Percentiles rank a stretch among this genome's conserved stretches.
phyloP scores from a whole-genome alignment of 2,797 vertebrate species.

The Hypotaenidia okinawae region DNA sequence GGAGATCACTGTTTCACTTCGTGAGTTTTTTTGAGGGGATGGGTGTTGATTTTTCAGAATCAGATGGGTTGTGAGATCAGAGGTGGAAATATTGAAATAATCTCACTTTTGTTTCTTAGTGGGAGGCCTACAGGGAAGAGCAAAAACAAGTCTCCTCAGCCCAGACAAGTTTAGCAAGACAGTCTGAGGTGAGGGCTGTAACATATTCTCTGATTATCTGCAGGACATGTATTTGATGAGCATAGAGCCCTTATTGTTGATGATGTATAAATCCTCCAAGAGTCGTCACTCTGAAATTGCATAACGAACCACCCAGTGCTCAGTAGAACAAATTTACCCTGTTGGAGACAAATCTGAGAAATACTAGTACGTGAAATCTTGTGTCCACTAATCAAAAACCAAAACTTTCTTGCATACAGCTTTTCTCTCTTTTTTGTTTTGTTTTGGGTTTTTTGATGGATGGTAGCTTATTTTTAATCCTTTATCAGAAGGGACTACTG shows the following conservation, averaged over 20 bases:
- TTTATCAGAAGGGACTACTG: background rate
- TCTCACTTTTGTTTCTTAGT: conserved; percentile 21
- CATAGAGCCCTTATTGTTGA: conserved; percentile 38
- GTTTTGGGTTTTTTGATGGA: background rate
- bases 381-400: background rate
- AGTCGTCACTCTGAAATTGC: background rate
- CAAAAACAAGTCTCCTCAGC: conserved; percentile 22
- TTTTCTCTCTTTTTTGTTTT: too few relatives aligned
- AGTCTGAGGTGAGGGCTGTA: conserved; percentile 2
- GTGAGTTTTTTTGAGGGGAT: background rate
- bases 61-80: background rate
- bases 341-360: background rate
- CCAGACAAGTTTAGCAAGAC: conserved; percentile 41
- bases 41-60: background rate
- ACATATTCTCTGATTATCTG: background rate
- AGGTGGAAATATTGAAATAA: conserved; percentile 19
- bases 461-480: background rate
- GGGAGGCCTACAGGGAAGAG: conserved; percentile 10
- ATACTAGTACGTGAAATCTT: background rate
- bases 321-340: background rate
- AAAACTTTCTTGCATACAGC: background rate
- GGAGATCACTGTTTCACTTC: background rate
- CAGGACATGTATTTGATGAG: conserved; percentile 2
- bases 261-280: background rate
- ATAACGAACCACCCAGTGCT: background rate